phyloP scores from a whole-genome alignment of 2,888 invertebrate species.

The Parascotia fuliginaria region DNA sequence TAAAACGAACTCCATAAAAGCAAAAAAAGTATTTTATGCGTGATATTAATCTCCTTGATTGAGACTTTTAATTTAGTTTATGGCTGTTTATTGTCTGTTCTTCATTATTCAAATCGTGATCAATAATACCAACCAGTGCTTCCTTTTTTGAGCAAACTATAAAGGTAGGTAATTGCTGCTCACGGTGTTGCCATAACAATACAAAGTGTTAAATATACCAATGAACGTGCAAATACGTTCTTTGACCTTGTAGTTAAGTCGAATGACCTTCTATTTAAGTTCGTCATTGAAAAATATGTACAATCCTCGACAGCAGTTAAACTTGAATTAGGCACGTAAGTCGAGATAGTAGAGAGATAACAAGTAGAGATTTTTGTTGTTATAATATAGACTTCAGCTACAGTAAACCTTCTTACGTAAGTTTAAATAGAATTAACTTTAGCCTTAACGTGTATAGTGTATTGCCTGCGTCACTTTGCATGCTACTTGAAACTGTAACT shows the following conservation, averaged over 20 bases:
- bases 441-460: too few species aligned
- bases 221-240: constrained; percentile 40
- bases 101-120: constrained; percentile 16
- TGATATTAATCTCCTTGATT: constrained; percentile 9
- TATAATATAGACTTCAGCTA: too few species aligned
- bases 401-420: too few species aligned
- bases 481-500: too few species aligned
- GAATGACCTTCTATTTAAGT: constrained; percentile 14
- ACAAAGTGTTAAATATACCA: constrained; percentile 10
- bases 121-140: constrained; percentile 16
- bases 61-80: neutral
- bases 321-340: too few species aligned
- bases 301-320: constrained; percentile 4
- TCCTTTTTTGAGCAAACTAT: constrained; percentile 14
- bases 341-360: too few species aligned
- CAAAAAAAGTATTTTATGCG: neutral
- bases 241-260: constrained; percentile 34
- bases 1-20: neutral
- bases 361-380: too few species aligned
- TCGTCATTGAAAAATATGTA: constrained; percentile 17
- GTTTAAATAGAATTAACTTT: too few species aligned
- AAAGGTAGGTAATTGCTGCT: constrained; percentile 12
- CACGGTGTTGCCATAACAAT: constrained; percentile 23
- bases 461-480: too few species aligned
- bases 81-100: constrained; percentile 3